Evolutionary conservation across 2,113 vertebrate species (phyloP), one percentile per base, ranked within the genome.

Genomic region (Orthochromis malagaraziensis): DNA sequence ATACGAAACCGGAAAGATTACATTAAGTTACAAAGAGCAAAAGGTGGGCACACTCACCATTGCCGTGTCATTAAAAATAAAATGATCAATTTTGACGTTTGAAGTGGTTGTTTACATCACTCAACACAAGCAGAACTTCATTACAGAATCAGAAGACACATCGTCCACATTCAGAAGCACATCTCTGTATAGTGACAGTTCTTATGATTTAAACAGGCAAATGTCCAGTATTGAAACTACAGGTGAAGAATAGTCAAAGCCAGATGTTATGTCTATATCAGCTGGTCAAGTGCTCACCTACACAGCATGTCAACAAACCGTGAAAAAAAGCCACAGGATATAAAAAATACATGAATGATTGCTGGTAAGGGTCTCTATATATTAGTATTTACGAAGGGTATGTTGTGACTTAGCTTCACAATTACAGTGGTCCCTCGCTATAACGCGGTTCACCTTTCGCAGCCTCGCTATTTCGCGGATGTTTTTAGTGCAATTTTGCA

Each of bases 401-500:
- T 26, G 21, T 24, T 7, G 21, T 24, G 53, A 55, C 6, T 55
- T 14, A 55, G 0, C 21, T 26, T 26, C 21, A 55, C 21, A 55
- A 14, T 55, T 55, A 26, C 54, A 26, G 54, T 55, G 54, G 6
- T 55, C 11, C 11, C 53, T 55, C 11, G 6, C 53, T 55, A 55
- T 55, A 55, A 55, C 2, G 2, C 53, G 1, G 1, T 13, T 55
- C 21, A 55, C 11, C 53, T 55, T 7, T 55, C 0, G 10, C 11
- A 3, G 6, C 53, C 4, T 24, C 1, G 0, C 53, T 54, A 0
- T 54, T 54, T 54, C 1, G 2, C 6, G 1, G n/a, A 54, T 54
- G 3, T 21, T 54, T 54, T 54, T 54, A 54, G n/a, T 6, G n/a
- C 9, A 53, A 53, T 21, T 53, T 21, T 53, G 9, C 51, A 2